Conservation (phyloP, 2,797 vertebrate species). For the Coccyzus lansbergi region DNA sequence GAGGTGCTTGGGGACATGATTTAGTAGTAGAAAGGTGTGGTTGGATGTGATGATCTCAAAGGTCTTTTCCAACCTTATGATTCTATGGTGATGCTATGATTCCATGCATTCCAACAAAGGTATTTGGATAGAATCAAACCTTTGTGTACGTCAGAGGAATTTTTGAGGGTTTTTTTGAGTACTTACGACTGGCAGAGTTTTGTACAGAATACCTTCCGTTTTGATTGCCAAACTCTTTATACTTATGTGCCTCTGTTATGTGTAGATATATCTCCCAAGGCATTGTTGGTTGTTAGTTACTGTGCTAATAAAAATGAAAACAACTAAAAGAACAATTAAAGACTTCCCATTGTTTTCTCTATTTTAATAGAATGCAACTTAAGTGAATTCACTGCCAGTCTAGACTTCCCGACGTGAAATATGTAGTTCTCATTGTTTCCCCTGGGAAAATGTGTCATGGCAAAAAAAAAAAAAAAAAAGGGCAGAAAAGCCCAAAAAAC, state of each 20-base stretch:
- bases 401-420: background rate
- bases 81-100: no score
- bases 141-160: background rate
- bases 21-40: no score
- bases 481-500: rapidly evolving
- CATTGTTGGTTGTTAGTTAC: background rate
- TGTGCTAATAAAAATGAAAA: background rate
- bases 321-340: background rate
- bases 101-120: background rate
- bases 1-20: no score
- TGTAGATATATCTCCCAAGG: background rate
- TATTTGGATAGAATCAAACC: background rate
- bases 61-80: no score
- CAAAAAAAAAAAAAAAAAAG: background rate
- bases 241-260: background rate
- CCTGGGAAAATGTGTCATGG: background rate
- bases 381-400: background rate
- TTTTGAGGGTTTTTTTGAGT: background rate
- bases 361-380: background rate
- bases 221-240: background rate
- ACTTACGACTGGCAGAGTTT: background rate
- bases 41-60: no score
- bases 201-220: background rate
- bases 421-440: background rate
- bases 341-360: background rate